These are phyloP conservation scores for Pheosia gnoma DNA, from an alignment of 2,888 invertebrate genomes.

Conservation along the genomic window DNA sequence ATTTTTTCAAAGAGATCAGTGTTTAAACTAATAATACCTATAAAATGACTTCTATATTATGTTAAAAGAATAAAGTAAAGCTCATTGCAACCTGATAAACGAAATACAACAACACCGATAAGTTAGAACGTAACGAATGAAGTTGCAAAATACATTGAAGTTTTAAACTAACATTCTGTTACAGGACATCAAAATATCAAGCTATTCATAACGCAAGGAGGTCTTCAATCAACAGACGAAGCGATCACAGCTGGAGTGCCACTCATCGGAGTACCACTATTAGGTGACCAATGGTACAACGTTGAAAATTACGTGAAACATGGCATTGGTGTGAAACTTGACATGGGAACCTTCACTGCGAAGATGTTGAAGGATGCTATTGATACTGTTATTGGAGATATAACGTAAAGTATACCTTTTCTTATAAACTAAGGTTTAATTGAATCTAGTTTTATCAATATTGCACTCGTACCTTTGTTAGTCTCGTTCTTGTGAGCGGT, in stretches of 20 bases:
- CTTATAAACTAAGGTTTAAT: too few relatives aligned
- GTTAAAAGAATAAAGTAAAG: too few relatives aligned
- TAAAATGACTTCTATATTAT: too few relatives aligned
- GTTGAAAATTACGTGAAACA: constrained; percentile 47
- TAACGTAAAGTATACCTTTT: constrained; percentile 18
- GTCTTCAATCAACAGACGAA: constrained; percentile 71
- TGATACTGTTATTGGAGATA: constrained; percentile 29
- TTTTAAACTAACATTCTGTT: not conserved
- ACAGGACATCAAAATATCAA: constrained; percentile 71
- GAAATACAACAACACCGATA: too few relatives aligned
- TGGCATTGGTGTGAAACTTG: constrained; percentile 55
- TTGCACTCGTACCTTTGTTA: too few relatives aligned
- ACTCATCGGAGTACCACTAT: constrained; percentile 64
- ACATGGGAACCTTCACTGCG: constrained; percentile 48
- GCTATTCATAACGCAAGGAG: constrained; percentile 74
- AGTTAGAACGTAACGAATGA: too few relatives aligned
- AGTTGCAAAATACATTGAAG: too few relatives aligned
- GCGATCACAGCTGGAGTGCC: constrained; percentile 65
- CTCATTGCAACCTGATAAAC: too few relatives aligned
- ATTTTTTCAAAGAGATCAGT: too few relatives aligned
- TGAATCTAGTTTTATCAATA: too few relatives aligned
- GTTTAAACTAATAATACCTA: too few relatives aligned
- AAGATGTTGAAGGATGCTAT: constrained; percentile 40
- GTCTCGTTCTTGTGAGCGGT: too few relatives aligned
- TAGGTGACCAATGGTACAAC: constrained; percentile 66